phyloP scores from a whole-genome alignment of 2,797 vertebrate genomes.

The Fringilla coelebs region DNA sequence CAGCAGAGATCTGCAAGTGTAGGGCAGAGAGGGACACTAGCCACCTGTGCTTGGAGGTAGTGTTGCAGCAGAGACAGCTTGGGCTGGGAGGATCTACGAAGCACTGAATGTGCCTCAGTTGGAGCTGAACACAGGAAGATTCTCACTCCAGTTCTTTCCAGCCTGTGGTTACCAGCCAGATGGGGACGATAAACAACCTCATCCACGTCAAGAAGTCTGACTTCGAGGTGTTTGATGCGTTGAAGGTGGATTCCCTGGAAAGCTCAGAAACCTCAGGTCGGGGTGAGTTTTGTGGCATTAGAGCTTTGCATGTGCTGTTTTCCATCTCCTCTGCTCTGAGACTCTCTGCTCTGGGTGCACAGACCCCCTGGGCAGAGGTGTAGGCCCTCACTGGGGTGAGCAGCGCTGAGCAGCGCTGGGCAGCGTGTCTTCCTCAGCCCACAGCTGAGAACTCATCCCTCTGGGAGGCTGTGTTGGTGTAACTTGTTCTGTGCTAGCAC shows the following conservation, averaged over 20 bases:
- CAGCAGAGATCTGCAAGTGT: background rate
- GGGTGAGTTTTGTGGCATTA: conserved; percentile 67
- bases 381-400: background rate
- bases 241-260: conserved; percentile 95
- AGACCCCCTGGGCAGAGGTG: background rate
- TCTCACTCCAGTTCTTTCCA: conserved; percentile 62
- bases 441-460: background rate
- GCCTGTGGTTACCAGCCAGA: conserved; percentile 94
- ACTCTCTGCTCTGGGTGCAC: background rate
- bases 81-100: background rate
- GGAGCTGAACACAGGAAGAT: background rate
- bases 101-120: background rate
- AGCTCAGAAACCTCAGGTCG: conserved; percentile 92
- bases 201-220: conserved; percentile 98
- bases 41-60: background rate
- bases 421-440: background rate
- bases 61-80: background rate
- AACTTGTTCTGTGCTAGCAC: conserved; percentile 1
- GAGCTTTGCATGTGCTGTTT: conserved; percentile 40
- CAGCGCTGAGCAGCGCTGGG: background rate
- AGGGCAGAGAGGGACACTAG: background rate
- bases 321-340: background rate
- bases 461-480: background rate
- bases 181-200: conserved; percentile 97
- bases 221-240: conserved; percentile 96